Percentiles rank a stretch among this genome's conserved stretches.
Evolutionary conservation across 2,888 invertebrate species (phyloP).

Genomic region (Sericinus montela): DNA sequence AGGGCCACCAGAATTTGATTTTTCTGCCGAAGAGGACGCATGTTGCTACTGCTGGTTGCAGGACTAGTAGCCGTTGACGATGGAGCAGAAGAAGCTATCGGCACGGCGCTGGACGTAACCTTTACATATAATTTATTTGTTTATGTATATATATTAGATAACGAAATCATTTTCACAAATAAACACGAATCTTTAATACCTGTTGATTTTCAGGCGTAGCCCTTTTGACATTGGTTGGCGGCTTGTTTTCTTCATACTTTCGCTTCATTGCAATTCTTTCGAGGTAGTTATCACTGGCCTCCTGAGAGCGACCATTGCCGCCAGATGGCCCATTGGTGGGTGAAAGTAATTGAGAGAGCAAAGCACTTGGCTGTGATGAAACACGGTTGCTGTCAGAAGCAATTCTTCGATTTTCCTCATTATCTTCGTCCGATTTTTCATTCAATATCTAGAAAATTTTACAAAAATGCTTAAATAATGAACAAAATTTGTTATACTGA

Average conservation of each 20-base stretch:
- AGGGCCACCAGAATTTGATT: constrained; percentile 92
- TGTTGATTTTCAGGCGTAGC: constrained; percentile 72
- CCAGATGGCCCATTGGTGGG: constrained; percentile 59
- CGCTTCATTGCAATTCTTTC: constrained; percentile 62
- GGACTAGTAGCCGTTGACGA: constrained; percentile 49
- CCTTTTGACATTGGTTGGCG: constrained; percentile 80
- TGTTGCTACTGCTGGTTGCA: constrained; percentile 45
- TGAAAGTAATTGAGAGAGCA: constrained; percentile 72
- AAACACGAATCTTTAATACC: constrained; percentile 35
- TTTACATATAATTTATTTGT: constrained; percentile 32
- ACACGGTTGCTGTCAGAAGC: constrained; percentile 41
- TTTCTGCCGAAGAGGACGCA: constrained; percentile 87
- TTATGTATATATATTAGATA: too few relatives aligned
- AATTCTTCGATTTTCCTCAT: constrained; percentile 79
- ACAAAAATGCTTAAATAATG: too few relatives aligned
- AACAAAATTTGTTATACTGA: too few relatives aligned
- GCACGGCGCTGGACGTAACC: constrained; percentile 77
- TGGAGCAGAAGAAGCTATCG: constrained; percentile 73
- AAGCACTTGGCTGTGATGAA: constrained; percentile 69
- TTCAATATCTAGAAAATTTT: constrained; percentile 83
- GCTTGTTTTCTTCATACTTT: constrained; percentile 77
- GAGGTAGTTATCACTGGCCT: constrained; percentile 52
- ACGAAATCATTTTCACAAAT: too few relatives aligned
- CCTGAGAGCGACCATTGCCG: constrained; percentile 53
- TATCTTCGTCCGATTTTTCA: constrained; percentile 89